Evolutionary conservation across 2,797 vertebrate genomes (phyloP), one percentile per base, ranked within the genome.

Genomic region (Hippocampus kuda): DNA sequence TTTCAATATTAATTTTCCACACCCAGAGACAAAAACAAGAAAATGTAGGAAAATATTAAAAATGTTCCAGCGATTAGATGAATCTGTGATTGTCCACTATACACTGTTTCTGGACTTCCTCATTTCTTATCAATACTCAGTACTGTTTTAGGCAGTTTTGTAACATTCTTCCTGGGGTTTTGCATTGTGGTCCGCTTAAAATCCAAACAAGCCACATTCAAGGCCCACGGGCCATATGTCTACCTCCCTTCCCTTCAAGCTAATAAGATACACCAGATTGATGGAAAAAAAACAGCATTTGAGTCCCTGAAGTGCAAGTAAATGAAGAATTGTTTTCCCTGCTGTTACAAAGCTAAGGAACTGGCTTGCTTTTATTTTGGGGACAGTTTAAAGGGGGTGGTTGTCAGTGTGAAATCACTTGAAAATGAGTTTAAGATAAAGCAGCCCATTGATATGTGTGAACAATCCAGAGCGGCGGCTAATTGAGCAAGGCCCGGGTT

Each of bases 401-500:
- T n/a, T 34, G 27, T 60, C 15, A 20, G 22, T 48, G 5, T 16
- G 8, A 70, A 54, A 69, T 22, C n/a, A 46, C 34, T 59, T 46
- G 8, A 66, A 62, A 70, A 62, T 2, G 10, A 46, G 15, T 2
- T 44, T 46, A 13, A 42, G 24, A 62, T 38, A 46, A 44, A 42
- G 38, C 63, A 62, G 20, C 42, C 41, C 22, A 63, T 42, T 46
- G 62, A 46, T 64, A 16, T 64, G 12, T 16, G 38, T 63, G 61
- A 8, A 46, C 22, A 64, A 41, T 66, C 30, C 20, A 15, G 12
- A 20, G 18, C 48, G 26, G 30, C 70, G 81, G 86, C 89, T 88
- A 91, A 88, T 91, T 90, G 91, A 84, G 86, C 89, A 87, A 86
- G 69, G 7, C 59, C 59, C 76, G 85, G 24, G 85, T 83, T 85